Conservation (phyloP, 1,140 invertebrate species). For the Riptortus pedestris region DNA sequence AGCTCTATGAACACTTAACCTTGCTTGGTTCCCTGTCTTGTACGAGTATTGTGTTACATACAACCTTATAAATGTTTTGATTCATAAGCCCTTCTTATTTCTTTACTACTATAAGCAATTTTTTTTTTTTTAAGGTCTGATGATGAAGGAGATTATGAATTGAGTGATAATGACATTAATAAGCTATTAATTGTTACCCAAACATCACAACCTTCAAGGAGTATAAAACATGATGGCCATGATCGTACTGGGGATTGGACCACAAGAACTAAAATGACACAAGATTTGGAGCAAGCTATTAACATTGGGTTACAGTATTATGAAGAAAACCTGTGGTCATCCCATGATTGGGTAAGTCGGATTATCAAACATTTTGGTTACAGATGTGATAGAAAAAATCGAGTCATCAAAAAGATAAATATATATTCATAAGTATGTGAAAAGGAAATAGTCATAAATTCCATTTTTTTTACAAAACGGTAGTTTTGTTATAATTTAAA, state of each 20-base stretch:
- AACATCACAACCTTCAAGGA: constrained; percentile 42
- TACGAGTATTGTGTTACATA: no score
- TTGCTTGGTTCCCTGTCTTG: no score
- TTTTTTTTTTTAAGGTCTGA: constrained; percentile 46
- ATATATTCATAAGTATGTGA: no score
- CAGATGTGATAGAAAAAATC: no score
- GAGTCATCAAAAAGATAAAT: no score
- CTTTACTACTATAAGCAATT: no score
- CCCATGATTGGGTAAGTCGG: constrained; percentile 3
- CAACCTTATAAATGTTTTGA: no score
- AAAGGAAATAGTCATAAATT: no score
- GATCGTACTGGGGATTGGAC: constrained; percentile 78
- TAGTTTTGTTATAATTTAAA: no score
- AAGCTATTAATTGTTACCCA: constrained; percentile 94
- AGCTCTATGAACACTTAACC: no score
- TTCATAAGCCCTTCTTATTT: no score
- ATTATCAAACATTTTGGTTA: neutral
- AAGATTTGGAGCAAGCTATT: constrained; percentile 86
- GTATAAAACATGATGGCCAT: constrained; percentile 74
- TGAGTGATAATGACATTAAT: constrained; percentile 85
- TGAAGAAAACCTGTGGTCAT: constrained; percentile 60
- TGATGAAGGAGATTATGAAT: constrained; percentile 70
- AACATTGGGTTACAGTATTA: constrained; percentile 92
- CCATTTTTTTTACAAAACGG: neutral
- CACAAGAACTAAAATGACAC: constrained; percentile 78